These are phyloP conservation scores for Antheraea assamensis DNA, from an alignment of 2,888 invertebrate genomes.

Conservation along the genomic window DNA sequence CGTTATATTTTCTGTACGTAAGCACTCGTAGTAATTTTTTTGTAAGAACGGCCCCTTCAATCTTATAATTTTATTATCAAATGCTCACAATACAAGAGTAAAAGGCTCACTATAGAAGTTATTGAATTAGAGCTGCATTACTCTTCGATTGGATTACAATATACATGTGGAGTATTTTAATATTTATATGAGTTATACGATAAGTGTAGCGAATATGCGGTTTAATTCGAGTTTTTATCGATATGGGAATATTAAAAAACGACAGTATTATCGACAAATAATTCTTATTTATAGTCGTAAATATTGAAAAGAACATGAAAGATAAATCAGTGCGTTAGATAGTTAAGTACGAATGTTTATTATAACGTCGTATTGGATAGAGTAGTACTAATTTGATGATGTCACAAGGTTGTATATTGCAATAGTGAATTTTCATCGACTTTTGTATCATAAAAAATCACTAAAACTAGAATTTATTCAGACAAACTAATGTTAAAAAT, in stretches of 20 bases:
- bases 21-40: background rate
- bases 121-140: background rate
- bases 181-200: too few relatives aligned
- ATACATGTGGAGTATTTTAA: too few relatives aligned
- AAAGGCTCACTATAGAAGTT: background rate
- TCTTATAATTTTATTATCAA: background rate
- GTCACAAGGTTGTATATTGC: background rate
- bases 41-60: background rate
- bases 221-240: background rate
- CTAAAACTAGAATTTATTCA: background rate
- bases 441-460: background rate
- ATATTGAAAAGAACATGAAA: background rate
- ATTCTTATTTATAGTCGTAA: background rate
- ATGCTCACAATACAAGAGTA: background rate
- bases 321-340: background rate
- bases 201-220: background rate
- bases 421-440: conserved; percentile 10
- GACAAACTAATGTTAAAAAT: background rate
- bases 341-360: background rate
- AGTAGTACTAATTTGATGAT: background rate
- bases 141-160: background rate
- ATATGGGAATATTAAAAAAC: background rate
- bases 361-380: background rate
- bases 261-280: conserved; percentile 8
- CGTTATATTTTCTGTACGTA: conserved; percentile 5